phyloP scores from a whole-genome alignment of 2,888 invertebrate genomes.

The Drosophila gaucha region DNA sequence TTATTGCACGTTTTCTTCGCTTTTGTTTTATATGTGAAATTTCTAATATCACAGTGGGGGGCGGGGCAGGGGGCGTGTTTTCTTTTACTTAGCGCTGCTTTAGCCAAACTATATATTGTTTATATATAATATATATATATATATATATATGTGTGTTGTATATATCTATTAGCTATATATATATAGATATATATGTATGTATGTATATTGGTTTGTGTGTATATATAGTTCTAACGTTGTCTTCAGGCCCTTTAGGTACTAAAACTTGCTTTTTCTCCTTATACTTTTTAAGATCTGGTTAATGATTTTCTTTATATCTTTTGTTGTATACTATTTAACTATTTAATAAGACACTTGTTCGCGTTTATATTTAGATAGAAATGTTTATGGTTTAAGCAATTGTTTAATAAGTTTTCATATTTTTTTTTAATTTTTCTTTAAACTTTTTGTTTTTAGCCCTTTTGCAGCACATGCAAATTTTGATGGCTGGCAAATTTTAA shows the following conservation, averaged over 20 bases:
- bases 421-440: slow-evolving; percentile 21
- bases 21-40: slow-evolving; percentile 54
- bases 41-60: slow-evolving; percentile 64
- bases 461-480: slow-evolving; percentile 71
- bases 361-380: slow-evolving; percentile 65
- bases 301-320: slow-evolving; percentile 36
- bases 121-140: slow-evolving; percentile 33
- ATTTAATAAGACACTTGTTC: slow-evolving; percentile 81
- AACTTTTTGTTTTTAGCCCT: slow-evolving; percentile 50
- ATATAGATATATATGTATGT: slow-evolving; percentile 42
- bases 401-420: slow-evolving; percentile 38
- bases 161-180: slow-evolving; percentile 49
- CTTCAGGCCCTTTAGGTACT: slow-evolving; percentile 77
- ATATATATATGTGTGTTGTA: slow-evolving; percentile 43
- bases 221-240: slow-evolving; percentile 63
- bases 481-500: slow-evolving; percentile 38
- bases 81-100: slow-evolving; percentile 18
- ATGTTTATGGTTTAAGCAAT: slow-evolving; percentile 51
- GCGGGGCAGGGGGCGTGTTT: slow-evolving; percentile 40
- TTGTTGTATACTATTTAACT: slow-evolving; percentile 51
- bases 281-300: slow-evolving; percentile 38
- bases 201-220: slow-evolving; percentile 53
- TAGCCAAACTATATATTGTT: slow-evolving; percentile 42
- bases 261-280: slow-evolving; percentile 53
- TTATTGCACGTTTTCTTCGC: slow-evolving; percentile 46